Conservation (phyloP, 2,888 invertebrate species). For the Hydropsyche betteni region DNA sequence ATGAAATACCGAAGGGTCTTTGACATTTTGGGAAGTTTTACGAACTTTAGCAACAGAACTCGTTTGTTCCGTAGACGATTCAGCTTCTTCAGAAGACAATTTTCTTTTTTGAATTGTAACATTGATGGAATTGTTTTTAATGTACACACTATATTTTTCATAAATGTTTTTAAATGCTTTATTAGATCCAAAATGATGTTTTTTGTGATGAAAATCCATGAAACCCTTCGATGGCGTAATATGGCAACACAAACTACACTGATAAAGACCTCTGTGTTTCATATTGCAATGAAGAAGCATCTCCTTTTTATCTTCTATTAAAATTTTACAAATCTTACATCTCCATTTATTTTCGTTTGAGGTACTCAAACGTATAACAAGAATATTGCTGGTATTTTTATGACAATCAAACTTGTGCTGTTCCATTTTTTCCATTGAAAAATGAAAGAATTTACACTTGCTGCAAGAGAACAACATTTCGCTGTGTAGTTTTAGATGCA, state of each 20-base stretch:
- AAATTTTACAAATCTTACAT: conserved; percentile 72
- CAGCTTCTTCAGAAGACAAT: conserved; percentile 36
- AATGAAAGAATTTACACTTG: conserved; percentile 73
- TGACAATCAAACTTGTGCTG: conserved; percentile 69
- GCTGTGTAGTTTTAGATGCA: conserved; percentile 81
- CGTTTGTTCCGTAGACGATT: neutral
- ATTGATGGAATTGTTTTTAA: conserved; percentile 56
- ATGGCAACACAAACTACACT: conserved; percentile 75
- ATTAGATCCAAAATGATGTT: conserved; percentile 64
- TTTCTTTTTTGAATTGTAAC: conserved; percentile 55
- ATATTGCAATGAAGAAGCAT: conserved; percentile 69
- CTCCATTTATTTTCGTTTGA: conserved; percentile 66
- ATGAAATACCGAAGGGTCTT: too few species aligned
- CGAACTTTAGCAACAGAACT: too few species aligned
- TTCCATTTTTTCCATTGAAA: conserved; percentile 70
- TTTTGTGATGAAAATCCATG: conserved; percentile 69
- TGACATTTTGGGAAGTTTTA: neutral
- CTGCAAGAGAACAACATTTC: conserved; percentile 76
- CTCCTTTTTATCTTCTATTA: conserved; percentile 67
- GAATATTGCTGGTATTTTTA: conserved; percentile 53
- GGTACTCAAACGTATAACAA: conserved; percentile 47
- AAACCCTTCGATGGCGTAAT: conserved; percentile 64
- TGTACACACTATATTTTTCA: conserved; percentile 53
- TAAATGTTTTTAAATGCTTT: too few species aligned
- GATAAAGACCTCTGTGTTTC: conserved; percentile 74